Percentiles rank a stretch among this genome's conserved stretches.
These are phyloP conservation scores for Eurois occulta DNA, from an alignment of 2,888 invertebrate species.

Conservation along the genomic window DNA sequence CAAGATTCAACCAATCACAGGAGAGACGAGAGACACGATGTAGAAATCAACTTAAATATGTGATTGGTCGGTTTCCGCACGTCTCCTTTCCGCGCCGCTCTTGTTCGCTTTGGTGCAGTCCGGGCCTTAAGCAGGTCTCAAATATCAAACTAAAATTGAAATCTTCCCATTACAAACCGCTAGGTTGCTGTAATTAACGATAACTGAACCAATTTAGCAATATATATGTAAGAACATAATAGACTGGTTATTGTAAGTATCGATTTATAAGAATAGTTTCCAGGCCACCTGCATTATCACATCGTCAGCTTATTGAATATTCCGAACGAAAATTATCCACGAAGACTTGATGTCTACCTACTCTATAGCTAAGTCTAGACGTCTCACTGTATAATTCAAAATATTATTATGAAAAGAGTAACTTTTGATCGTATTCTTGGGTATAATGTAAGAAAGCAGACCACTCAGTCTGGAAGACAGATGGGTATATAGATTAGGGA, in stretches of 20 bases:
- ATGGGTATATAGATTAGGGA: constrained; percentile 1
- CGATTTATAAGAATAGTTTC: background rate
- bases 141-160: background rate
- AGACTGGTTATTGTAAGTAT: background rate
- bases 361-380: constrained; percentile 40
- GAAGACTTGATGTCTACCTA: constrained; percentile 16
- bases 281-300: background rate
- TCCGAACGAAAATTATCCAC: constrained; percentile 19
- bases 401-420: constrained; percentile 17
- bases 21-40: too few species aligned
- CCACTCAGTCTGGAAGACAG: constrained; percentile 21
- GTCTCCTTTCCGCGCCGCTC: too few species aligned
- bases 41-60: too few species aligned
- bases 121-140: background rate
- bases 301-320: constrained; percentile 24
- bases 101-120: too few species aligned
- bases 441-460: constrained; percentile 20
- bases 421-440: constrained; percentile 14
- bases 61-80: too few species aligned
- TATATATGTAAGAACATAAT: too few species aligned
- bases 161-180: background rate
- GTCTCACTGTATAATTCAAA: constrained; percentile 36
- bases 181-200: background rate
- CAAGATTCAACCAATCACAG: too few species aligned
- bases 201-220: background rate